A percentile compares a stretch with the other conserved stretches of the same genome.
Evolutionary conservation across 2,113 vertebrate genomes (phyloP).

Genomic region (Macquaria ambigua): DNA sequence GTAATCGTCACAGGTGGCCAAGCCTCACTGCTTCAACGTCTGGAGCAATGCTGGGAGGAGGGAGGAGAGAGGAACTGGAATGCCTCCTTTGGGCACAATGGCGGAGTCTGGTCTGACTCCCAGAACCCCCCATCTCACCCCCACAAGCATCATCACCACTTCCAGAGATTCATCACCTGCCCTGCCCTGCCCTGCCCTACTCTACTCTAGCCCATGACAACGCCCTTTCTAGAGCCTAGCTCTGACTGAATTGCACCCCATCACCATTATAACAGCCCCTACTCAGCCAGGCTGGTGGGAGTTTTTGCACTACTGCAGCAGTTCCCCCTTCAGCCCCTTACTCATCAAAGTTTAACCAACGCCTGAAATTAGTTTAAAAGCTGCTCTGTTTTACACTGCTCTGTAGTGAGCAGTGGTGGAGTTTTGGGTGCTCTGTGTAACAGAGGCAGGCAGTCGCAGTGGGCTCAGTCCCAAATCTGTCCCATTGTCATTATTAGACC

Average conservation of each 20-base stretch:
- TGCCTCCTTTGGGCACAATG: slow-evolving; percentile 14
- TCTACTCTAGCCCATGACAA: background rate
- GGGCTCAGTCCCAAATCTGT: slow-evolving; percentile 71
- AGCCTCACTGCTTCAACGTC: slow-evolving; percentile 27
- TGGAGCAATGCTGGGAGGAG: slow-evolving; percentile 30
- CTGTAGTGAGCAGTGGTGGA: background rate
- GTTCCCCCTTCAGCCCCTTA: slow-evolving; percentile 25
- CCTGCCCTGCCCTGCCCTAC: background rate
- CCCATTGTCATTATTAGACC: slow-evolving; percentile 73
- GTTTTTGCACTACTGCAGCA: slow-evolving; percentile 76
- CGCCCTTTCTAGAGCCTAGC: slow-evolving; percentile 52
- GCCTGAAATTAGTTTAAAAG: background rate
- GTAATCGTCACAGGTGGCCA: slow-evolving; percentile 16
- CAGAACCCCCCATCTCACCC: slow-evolving; percentile 1
- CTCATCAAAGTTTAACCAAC: slow-evolving; percentile 5
- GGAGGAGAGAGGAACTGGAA: slow-evolving; percentile 50
- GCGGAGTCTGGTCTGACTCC: slow-evolving; percentile 26
- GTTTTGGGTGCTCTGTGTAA: slow-evolving; percentile 70
- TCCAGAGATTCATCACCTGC: slow-evolving; percentile 18
- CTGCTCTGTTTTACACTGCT: slow-evolving; percentile 68
- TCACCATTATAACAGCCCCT: slow-evolving; percentile 25
- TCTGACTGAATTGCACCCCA: slow-evolving; percentile 30
- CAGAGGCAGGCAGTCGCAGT: slow-evolving; percentile 58
- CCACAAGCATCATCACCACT: slow-evolving; percentile 20
- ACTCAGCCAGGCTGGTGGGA: slow-evolving; percentile 68